A percentile compares a stretch with the other conserved stretches of the same genome.
These are phyloP conservation scores for Oryzias dopingdopingensis DNA, from an alignment of 2,797 vertebrate genomes.

Conservation along the genomic window DNA sequence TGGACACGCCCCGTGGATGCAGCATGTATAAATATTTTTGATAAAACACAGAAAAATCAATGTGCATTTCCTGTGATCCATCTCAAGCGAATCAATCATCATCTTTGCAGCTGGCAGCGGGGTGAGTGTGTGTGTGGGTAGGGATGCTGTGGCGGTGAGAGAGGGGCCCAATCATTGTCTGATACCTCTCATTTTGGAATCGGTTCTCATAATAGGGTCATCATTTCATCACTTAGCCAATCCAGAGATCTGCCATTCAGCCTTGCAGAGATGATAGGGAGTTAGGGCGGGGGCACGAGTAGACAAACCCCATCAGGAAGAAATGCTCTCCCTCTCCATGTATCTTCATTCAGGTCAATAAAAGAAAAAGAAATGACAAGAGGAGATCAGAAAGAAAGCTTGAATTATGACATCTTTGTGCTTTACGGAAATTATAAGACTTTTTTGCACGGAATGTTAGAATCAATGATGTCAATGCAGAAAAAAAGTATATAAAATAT, in stretches of 20 bases:
- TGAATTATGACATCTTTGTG: constrained; percentile 24
- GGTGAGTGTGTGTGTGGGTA: constrained; percentile 27
- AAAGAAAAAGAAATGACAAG: constrained; percentile 49
- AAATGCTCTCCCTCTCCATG: constrained; percentile 36
- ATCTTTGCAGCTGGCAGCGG: constrained; percentile 83
- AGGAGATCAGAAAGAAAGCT: constrained; percentile 40
- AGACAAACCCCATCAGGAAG: constrained; percentile 48
- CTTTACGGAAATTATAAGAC: constrained; percentile 23
- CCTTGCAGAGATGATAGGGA: constrained; percentile 63
- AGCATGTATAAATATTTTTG: constrained; percentile 96
- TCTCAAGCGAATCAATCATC: constrained; percentile 98
- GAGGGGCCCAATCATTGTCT: constrained; percentile 87
- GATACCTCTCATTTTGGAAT: constrained; percentile 94
- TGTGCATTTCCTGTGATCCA: constrained; percentile 97
- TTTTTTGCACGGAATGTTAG: neutral
- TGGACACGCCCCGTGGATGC: constrained; percentile 87
- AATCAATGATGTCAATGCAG: neutral
- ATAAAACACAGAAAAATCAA: constrained; percentile 99
- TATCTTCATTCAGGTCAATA: constrained; percentile 67
- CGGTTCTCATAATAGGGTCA: constrained; percentile 96
- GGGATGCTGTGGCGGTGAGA: constrained; percentile 40
- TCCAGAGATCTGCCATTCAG: constrained; percentile 83
- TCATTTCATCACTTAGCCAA: constrained; percentile 96
- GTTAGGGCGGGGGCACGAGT: constrained; percentile 17
- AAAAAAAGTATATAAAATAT: neutral